Base-by-base conservation (phyloP, 2,113 vertebrate species). In the Otis tarda region DNA sequence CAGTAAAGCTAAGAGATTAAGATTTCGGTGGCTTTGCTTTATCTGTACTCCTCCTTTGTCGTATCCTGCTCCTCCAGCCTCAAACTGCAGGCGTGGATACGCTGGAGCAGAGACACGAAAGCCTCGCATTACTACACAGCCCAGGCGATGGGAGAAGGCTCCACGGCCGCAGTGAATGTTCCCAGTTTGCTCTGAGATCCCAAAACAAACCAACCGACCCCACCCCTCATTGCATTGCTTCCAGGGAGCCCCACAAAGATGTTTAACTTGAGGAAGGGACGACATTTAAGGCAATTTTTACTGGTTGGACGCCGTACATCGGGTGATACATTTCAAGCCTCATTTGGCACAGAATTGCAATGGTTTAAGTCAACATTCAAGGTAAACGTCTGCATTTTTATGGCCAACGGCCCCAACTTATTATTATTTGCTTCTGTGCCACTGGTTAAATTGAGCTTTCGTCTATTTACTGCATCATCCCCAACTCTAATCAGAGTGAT, bases 251-350 rank as follows among this genome's bases (percentile, higher is more conserved):
- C 43, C 8, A 10, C 16, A 75, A 76, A 96, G 70, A 16, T 35
- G 73, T 52, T 52, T 39, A 41, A 65, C 80, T 92, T 80, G 55
- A 57, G 50, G 52, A 90, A 90, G 83, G 89, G 85, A 84, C 81
- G 86, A 65, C 85, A 92, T 95, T 95, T 85, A 95, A 94, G 78
- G 88, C 76, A 52, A 31, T 96, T 96, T 94, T 96, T 93, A 96
- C 94, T 71, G 69, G 91, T 61, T 95, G 94, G 94, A 93, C 71
- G 45, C 76, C 53, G 43, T 87, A 87, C 52, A 43, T 61, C 10
- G 82, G 95, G 95, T 47, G 74, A 98, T 96, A 95, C 89, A 97
- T 96, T 98, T 98, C 96, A 95, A 96, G 97, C 87, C 97, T 97
- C 95, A 97, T 97, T 97, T 97, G 91, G 95, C 73, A 94, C 92